Evolutionary conservation across 2,797 vertebrate genomes (phyloP), one percentile per base, ranked within the genome.

Genomic region (Clarias laeviceps): DNA sequence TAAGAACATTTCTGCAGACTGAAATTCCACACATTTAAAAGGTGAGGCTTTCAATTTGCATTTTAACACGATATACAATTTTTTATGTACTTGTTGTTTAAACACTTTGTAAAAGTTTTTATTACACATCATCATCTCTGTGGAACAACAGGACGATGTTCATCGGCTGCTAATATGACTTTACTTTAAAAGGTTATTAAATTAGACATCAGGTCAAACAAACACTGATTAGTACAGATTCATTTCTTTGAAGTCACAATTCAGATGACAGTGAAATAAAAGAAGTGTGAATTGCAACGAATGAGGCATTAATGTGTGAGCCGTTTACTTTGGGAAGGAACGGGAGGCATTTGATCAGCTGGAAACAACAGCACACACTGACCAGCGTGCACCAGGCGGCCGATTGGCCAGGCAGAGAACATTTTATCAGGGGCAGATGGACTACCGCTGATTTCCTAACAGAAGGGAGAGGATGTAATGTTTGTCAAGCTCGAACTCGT

Each of bases 1-100:
- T 62, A 12, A 45, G 56, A 62, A 86, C 85, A 37, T 9, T 29
- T 87, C 77, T 83, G 88, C 62, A 85, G 74, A 73, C 68, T 85
- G 14, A 85, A 86, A 84, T 62, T 37, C 12, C 54, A 65, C 27
- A 12, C 69, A 40, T 85, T 80, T 14, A 62, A 66, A 68, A 70
- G 14, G 6, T 84, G 50, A 20, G 14, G 9, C 76, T 32, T 77
- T 82, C 17, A 32, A 17, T 83, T 61, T 73, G 68, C 4, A 7
- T 24, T 27, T 5, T 11, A 14, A 69, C 62, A 65, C 15, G 17
- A 22, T 15, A 45, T 64, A 22, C 72, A 50, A 29, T 15, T 50
- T 8, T 45, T 24, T 54, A 56, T 29, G 20, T 24, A 57, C 24
- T 77, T 2, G 9, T 20, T 54, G 22, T 78, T 24, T 12, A 50